Evolutionary conservation across 2,888 invertebrate genomes (phyloP), one percentile per base, ranked within the genome.

Genomic region (Microdon myrmicae): DNA sequence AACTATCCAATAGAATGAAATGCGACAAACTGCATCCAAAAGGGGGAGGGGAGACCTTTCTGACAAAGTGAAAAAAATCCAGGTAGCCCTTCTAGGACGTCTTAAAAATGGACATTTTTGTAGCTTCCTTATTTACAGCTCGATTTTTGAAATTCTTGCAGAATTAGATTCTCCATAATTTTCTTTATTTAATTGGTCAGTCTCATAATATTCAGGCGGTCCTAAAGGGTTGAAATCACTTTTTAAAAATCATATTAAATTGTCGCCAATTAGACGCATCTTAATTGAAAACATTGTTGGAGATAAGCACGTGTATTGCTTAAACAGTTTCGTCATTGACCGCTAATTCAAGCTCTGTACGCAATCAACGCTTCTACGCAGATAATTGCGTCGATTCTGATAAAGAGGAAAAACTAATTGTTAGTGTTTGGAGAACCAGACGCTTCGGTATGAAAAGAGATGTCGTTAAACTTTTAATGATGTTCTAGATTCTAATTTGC

Each of bases 231-330:
- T 22, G 17, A 76, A 76, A 74, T 67, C 61, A 73, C 68, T 74
- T 76, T 73, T 69, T 56, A 56, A 76, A 76, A 71, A 72, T 67
- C 70, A 72, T 68, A 74, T 74, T 74, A 76, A 76, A 75, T 76
- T 69, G 60, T 43, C 22, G 6, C 6, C 10, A n/a, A 22, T 7
- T 28, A 25, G 22, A 47, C 22, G 25, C 43, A 31, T 20, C 2
- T 48, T 20, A 8, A 37, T n/a, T 38, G 29, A 16, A 26, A 26
- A 19, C 9, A 20, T n/a, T 9, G n/a, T 34, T 7, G 25, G 35
- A 13, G 37, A 49, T 43, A 43, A 49, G 43, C 56, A 56, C 56
- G 56, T 56, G 56, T 6, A 25, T 10, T 32, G 37, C 10, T 3
- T 19, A 44, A 6, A 38, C 22, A 16, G 34, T 55, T 39, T 29